Conservation (phyloP, 1,140 invertebrate genomes). For the Drosophila eugracilis region DNA sequence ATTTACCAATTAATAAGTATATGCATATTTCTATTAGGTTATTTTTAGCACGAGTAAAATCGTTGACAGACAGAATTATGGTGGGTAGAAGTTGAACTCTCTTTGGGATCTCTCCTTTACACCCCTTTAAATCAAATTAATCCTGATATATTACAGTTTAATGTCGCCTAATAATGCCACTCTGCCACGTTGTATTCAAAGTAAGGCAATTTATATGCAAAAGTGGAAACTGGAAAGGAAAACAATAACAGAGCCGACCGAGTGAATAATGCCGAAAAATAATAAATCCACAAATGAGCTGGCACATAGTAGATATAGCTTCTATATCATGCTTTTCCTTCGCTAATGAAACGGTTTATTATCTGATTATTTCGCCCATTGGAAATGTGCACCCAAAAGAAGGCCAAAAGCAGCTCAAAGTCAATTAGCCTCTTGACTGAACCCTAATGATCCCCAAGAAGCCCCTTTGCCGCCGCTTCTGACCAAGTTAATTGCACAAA, state of each 20-base stretch:
- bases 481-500: slow-evolving; percentile 65
- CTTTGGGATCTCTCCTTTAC: no score
- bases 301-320: background rate
- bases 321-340: background rate
- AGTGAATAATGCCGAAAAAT: slow-evolving; percentile 5
- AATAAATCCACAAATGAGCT: slow-evolving; percentile 7
- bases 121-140: background rate
- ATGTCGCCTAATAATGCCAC: slow-evolving; percentile 1
- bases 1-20: background rate
- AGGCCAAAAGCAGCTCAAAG: slow-evolving; percentile 60
- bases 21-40: background rate
- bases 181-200: slow-evolving; percentile 11
- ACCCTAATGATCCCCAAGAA: slow-evolving; percentile 44
- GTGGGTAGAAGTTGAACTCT: no score
- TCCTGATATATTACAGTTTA: slow-evolving; percentile 7
- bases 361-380: slow-evolving; percentile 20
- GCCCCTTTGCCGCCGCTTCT: slow-evolving; percentile 18
- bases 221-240: background rate
- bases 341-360: slow-evolving; percentile 6
- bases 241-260: slow-evolving; percentile 15
- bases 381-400: slow-evolving; percentile 16
- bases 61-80: no score
- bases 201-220: slow-evolving; percentile 24
- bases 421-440: slow-evolving; percentile 76
- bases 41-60: slow-evolving; percentile 1